A percentile compares a stretch with the other conserved stretches of the same genome.
Evolutionary conservation across 2,888 invertebrate species (phyloP).

Genomic region (Camptogramma bilineatum): DNA sequence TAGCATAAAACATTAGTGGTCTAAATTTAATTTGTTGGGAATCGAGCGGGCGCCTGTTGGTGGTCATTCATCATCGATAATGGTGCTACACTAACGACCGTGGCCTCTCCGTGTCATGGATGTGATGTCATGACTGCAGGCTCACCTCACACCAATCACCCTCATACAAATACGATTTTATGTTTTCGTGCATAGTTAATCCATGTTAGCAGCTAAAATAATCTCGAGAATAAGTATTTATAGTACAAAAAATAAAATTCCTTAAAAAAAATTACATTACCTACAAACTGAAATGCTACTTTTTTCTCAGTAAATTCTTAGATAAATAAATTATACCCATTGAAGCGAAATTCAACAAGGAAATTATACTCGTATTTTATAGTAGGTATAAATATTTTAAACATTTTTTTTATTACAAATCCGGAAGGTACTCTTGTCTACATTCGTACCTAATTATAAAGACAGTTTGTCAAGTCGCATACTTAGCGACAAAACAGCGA

Average conservation of each 20-base stretch:
- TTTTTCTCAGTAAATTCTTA: no score
- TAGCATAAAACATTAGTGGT: constrained; percentile 69
- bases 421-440: neutral
- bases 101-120: constrained; percentile 57
- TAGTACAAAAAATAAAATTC: neutral
- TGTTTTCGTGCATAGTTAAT: constrained; percentile 15
- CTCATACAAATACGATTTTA: constrained; percentile 22
- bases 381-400: constrained; percentile 2
- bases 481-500: neutral
- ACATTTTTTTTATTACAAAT: neutral
- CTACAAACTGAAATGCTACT: no score
- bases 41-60: constrained; percentile 68
- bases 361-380: constrained; percentile 5
- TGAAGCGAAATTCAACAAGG: constrained; percentile 21
- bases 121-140: constrained; percentile 34
- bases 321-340: constrained; percentile 6
- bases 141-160: constrained; percentile 32
- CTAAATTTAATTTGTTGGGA: constrained; percentile 82
- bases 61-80: constrained; percentile 81
- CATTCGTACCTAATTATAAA: neutral
- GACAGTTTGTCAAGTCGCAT: neutral
- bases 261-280: neutral
- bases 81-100: constrained; percentile 76
- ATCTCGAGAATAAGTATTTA: neutral
- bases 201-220: neutral